Conservation (phyloP, 2,113 vertebrate species). For the Poicephalus meyeri region DNA sequence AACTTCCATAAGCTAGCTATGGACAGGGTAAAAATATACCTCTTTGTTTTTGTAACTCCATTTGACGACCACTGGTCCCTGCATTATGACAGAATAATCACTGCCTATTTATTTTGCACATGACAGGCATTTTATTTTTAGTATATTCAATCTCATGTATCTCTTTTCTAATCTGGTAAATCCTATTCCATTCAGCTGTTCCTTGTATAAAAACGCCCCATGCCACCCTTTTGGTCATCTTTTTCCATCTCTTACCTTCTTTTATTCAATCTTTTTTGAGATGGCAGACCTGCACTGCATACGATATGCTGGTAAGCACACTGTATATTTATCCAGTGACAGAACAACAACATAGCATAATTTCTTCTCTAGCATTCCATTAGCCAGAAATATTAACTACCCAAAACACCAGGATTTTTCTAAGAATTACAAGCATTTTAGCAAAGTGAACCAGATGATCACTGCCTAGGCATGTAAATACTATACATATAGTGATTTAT, state of each 20-base stretch:
- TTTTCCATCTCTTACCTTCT: neutral
- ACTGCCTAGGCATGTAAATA: conserved; percentile 33
- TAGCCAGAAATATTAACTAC: conserved; percentile 22
- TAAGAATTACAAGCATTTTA: conserved; percentile 18
- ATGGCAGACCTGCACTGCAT: neutral
- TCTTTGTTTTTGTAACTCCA: conserved; percentile 39
- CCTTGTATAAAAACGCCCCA: neutral
- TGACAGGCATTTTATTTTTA: conserved; percentile 52
- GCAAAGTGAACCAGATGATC: conserved; percentile 43
- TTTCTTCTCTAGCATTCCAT: neutral
- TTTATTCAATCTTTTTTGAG: neutral
- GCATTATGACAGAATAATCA: conserved; percentile 17
- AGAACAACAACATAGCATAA: neutral
- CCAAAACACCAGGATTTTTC: conserved; percentile 2
- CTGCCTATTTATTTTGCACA: conserved; percentile 37
- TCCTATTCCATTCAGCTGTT: conserved; percentile 9
- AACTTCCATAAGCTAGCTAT: neutral
- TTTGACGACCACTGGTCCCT: conserved; percentile 19
- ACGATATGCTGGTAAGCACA: neutral
- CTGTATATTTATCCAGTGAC: neutral
- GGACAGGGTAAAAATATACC: conserved; percentile 38
- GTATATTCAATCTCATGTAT: conserved; percentile 5
- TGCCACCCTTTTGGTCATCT: neutral
- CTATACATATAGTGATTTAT: conserved; percentile 5
- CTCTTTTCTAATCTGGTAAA: conserved; percentile 5